These are phyloP conservation scores for Actinopyga echinites DNA, from an alignment of 53 echinoderm and acorn worm genomes.

Conservation along the genomic window DNA sequence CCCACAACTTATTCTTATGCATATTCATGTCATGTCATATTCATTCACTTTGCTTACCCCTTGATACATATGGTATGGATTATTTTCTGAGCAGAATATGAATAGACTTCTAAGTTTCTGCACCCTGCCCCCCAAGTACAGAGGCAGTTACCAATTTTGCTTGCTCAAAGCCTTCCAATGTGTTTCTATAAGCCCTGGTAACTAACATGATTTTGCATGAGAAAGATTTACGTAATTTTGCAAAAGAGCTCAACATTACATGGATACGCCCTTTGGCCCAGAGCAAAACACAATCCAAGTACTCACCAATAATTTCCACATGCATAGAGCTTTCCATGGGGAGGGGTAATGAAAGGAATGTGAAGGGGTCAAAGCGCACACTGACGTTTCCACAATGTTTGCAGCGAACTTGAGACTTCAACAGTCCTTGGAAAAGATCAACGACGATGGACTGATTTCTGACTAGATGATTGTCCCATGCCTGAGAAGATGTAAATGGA, in stretches of 20 bases:
- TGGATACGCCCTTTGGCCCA: not conserved
- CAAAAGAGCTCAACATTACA: not conserved
- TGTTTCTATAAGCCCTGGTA: too few relatives aligned
- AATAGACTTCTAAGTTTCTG: too few relatives aligned
- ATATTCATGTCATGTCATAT: too few relatives aligned
- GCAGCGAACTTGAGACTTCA: slow-evolving; percentile 96
- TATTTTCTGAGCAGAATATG: too few relatives aligned
- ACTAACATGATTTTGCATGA: too few relatives aligned
- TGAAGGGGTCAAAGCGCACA: slow-evolving; percentile 98
- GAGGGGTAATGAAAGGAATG: slow-evolving; percentile 93
- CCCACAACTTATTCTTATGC: too few relatives aligned
- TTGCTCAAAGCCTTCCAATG: too few relatives aligned
- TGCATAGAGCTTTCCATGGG: slow-evolving; percentile 99
- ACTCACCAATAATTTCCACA: slow-evolving; percentile 95
- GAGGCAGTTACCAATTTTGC: too few relatives aligned
- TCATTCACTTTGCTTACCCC: too few relatives aligned
- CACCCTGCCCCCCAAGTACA: too few relatives aligned
- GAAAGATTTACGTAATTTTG: too few relatives aligned
- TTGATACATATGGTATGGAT: too few relatives aligned
- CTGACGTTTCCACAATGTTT: slow-evolving; percentile 93
- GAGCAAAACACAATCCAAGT: not conserved
- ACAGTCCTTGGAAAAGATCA: slow-evolving; percentile 94
- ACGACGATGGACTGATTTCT: slow-evolving; percentile 94
- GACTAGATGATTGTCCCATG: slow-evolving; percentile 94
- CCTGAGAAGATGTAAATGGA: slow-evolving; percentile 45